Conservation (phyloP, 2,113 vertebrate genomes). For the Dendrocopos noguchii region DNA sequence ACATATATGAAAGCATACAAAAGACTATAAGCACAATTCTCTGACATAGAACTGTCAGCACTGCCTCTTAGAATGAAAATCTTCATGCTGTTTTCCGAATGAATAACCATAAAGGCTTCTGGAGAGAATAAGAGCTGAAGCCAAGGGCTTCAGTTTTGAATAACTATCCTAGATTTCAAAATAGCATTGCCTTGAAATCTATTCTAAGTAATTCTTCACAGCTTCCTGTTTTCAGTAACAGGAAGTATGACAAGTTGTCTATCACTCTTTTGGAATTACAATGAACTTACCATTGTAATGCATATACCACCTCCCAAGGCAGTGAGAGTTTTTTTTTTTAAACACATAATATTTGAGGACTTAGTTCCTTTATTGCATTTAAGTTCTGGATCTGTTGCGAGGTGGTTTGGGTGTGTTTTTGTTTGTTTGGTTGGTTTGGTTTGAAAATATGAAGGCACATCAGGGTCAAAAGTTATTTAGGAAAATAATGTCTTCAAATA, state of each 20-base stretch:
- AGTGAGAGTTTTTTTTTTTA: not conserved
- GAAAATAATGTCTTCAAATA: not conserved
- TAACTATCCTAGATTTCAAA: not conserved
- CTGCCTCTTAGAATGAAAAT: not conserved
- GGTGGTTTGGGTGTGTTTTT: not conserved
- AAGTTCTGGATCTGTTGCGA: not conserved
- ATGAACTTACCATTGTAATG: not conserved
- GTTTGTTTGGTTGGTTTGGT: too few species aligned
- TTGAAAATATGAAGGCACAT: not conserved
- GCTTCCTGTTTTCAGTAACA: not conserved
- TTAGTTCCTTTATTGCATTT: not conserved
- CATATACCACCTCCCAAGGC: not conserved
- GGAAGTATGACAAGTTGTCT: not conserved
- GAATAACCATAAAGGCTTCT: not conserved
- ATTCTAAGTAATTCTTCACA: not conserved
- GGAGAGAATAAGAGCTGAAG: not conserved
- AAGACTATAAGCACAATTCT: not conserved
- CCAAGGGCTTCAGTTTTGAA: not conserved
- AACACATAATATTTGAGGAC: not conserved
- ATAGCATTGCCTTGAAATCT: not conserved
- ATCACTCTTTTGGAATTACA: not conserved
- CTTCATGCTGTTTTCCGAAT: not conserved
- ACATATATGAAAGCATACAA: not conserved
- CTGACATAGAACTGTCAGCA: not conserved
- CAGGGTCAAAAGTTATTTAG: not conserved